Percentiles rank a stretch among this genome's conserved stretches.
phyloP scores from a whole-genome alignment of 64 coral and sea anemone genomes.

The Actinia equina region DNA sequence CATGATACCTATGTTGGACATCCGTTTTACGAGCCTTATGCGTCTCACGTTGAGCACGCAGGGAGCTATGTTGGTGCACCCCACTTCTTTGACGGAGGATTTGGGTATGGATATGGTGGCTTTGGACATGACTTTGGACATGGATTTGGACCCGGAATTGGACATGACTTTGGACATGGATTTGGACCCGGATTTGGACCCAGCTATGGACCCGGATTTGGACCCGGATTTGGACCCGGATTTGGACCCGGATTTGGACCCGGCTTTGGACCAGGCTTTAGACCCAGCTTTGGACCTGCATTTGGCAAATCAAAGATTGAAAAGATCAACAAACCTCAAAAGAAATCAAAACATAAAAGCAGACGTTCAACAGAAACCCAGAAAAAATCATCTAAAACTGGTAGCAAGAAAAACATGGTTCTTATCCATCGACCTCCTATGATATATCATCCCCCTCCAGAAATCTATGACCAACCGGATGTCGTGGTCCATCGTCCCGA shows the following conservation, averaged over 20 bases:
- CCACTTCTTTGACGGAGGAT: constrained; percentile 3
- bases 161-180: too few species aligned
- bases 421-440: constrained; percentile 78
- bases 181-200: too few species aligned
- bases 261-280: background rate
- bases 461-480: constrained; percentile 89
- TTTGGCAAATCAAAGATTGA: constrained; percentile 70
- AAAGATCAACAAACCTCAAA: constrained; percentile 38
- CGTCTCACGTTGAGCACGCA: constrained; percentile 2
- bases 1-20: constrained; percentile 49
- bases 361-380: background rate
- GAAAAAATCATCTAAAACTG: constrained; percentile 1
- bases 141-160: too few species aligned
- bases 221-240: too few species aligned
- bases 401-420: constrained; percentile 80
- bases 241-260: background rate
- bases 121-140: background rate
- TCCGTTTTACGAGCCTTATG: constrained; percentile 24
- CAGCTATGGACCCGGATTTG: too few species aligned
- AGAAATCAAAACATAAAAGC: background rate
- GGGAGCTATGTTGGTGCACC: constrained; percentile 43
- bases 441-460: constrained; percentile 95
- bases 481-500: constrained; percentile 85
- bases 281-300: background rate
- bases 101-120: constrained; percentile 5